phyloP scores from a whole-genome alignment of 37 sponge, comb jelly and placozoan species.

The Amphimedon queenslandica region DNA sequence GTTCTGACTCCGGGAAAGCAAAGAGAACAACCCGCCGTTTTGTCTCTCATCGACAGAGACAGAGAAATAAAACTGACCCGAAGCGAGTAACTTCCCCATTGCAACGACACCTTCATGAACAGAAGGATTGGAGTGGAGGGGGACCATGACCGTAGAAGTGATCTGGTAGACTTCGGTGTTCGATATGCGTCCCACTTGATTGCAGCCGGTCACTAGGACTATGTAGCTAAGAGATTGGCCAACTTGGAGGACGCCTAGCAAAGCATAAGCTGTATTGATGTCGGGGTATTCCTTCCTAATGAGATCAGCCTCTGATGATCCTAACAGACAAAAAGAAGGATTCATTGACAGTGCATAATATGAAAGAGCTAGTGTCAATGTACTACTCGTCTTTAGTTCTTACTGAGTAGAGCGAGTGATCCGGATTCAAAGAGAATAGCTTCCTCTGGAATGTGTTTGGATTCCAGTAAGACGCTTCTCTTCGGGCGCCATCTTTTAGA shows the following conservation, averaged over 20 bases:
- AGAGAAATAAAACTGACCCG: slow-evolving; percentile 72
- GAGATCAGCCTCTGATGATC: slow-evolving; percentile 53
- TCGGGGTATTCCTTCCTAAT: slow-evolving; percentile 52
- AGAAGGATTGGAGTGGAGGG: slow-evolving; percentile 21
- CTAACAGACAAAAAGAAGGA: slow-evolving; percentile 25
- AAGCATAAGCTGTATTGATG: slow-evolving; percentile 49
- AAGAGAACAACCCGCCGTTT: slow-evolving; percentile 38
- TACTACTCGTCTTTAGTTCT: slow-evolving; percentile 12
- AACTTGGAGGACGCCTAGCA: slow-evolving; percentile 67
- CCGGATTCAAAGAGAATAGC: slow-evolving; percentile 73
- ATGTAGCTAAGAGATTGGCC: slow-evolving; percentile 38
- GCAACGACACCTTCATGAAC: slow-evolving; percentile 51
- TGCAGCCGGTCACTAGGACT: slow-evolving; percentile 66
- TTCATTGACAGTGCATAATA: neutral
- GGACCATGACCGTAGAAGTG: slow-evolving; percentile 57
- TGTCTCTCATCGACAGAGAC: no score
- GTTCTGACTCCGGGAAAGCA: slow-evolving; percentile 50
- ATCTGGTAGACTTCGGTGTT: slow-evolving; percentile 71
- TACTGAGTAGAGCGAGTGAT: slow-evolving; percentile 60
- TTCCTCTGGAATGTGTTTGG: slow-evolving; percentile 29
- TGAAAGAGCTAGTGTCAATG: no score
- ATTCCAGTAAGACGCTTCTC: slow-evolving; percentile 70
- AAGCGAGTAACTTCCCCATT: slow-evolving; percentile 60
- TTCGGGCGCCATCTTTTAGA: slow-evolving; percentile 40
- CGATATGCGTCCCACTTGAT: slow-evolving; percentile 45